A percentile compares a stretch with the other conserved stretches of the same genome.
Evolutionary conservation across 2,888 invertebrate genomes (phyloP).

Genomic region (Halictus quadricinctus): DNA sequence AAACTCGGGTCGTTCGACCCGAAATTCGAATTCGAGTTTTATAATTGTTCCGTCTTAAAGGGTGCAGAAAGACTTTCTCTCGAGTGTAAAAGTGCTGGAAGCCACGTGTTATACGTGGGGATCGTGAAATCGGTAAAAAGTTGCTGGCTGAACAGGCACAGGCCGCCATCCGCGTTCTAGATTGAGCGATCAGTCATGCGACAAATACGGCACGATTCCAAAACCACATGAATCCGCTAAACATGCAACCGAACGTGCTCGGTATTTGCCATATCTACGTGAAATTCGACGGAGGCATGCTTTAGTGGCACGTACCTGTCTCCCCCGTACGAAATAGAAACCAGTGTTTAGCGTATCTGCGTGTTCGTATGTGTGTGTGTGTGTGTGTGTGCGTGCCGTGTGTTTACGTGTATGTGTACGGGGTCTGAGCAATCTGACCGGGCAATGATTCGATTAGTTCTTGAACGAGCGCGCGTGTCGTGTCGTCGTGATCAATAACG

Average conservation of each 20-base stretch:
- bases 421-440: not conserved
- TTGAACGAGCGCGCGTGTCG: constrained; percentile 1
- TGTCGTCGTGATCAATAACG: constrained; percentile 51
- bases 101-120: not conserved
- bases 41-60: too few species aligned
- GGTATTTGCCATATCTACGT: not conserved
- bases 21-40: too few species aligned
- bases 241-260: constrained; percentile 28
- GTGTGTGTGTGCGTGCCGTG: not conserved
- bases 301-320: constrained; percentile 52
- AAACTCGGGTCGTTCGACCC: too few species aligned
- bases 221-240: constrained; percentile 24
- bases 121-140: not conserved
- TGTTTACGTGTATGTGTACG: not conserved
- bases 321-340: constrained; percentile 12
- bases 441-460: not conserved
- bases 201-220: constrained; percentile 20
- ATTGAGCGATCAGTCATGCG: constrained; percentile 32
- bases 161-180: not conserved
- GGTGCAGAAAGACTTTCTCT: not conserved
- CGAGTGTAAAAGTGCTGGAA: not conserved
- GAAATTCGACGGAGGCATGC: constrained; percentile 43
- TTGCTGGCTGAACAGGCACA: not conserved
- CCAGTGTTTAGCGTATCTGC: constrained; percentile 3
- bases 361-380: not conserved